These are phyloP conservation scores for Cyrtonyx montezumae DNA, from an alignment of 2,113 vertebrate species.

Conservation along the genomic window DNA sequence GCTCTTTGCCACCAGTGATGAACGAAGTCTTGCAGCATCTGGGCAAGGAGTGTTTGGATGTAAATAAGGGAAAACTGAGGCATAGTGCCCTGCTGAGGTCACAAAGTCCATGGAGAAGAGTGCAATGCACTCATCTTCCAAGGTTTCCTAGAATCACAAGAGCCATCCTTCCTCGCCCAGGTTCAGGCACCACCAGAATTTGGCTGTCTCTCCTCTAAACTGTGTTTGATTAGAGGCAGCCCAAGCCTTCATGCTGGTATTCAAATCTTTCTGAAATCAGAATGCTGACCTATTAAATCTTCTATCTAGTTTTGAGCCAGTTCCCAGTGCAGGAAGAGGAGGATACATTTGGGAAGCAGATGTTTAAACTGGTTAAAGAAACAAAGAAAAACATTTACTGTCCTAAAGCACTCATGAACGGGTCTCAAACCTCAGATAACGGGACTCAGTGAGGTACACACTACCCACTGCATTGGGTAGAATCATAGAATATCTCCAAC, in stretches of 20 bases:
- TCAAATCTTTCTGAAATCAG: not conserved
- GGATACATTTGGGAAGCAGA: slow-evolving; percentile 1
- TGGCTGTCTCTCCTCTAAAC: not conserved
- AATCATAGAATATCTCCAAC: not conserved
- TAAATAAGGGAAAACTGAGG: not conserved
- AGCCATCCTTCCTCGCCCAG: not conserved
- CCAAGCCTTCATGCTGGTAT: not conserved
- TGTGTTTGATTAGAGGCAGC: not conserved
- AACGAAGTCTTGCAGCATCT: not conserved
- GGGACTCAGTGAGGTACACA: not conserved
- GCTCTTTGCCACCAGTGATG: not conserved
- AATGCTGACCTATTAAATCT: not conserved
- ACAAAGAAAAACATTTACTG: not conserved
- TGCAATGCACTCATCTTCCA: not conserved
- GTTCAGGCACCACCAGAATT: not conserved
- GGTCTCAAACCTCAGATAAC: not conserved
- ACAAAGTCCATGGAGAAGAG: not conserved
- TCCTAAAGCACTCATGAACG: not conserved
- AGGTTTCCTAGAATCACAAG: not conserved
- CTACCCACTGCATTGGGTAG: not conserved
- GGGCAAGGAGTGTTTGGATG: not conserved
- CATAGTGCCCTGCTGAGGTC: not conserved
- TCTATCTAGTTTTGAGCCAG: not conserved
- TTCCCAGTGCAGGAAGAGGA: not conserved
- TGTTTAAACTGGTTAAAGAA: not conserved